Evolutionary conservation across 2,888 invertebrate genomes (phyloP), one percentile per base, ranked within the genome.

Genomic region (Nezara viridula): DNA sequence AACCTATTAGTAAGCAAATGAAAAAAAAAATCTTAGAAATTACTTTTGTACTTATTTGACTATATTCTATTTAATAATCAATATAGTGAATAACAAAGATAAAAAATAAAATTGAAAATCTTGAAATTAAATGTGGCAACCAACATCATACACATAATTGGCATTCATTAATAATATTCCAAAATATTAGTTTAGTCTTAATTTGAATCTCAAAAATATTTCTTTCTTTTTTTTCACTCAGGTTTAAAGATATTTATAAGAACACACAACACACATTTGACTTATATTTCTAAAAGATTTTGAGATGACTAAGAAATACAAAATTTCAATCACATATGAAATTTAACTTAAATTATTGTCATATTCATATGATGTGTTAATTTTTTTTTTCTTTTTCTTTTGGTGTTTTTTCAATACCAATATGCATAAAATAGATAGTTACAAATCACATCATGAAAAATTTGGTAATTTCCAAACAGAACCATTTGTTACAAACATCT

Each of bases 331-430:
- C 81, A 81, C 81, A 81, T 81, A 81, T 81, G 81, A 44, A 40
- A 81, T 81, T 37, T 81, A 81, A 47, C 81, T 44, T 81, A 77
- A 21, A 81, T 81, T 81, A 81, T 81, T 81, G 81, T 81, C 81
- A 81, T 81, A 3, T 44, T 81, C 81, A 81, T 81, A 47, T 81
- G 81, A 81, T 73, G 32, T 21, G 66, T 60, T 60, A 27, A 19
- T 19, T 32, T 32, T 32, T 27, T 73, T 73, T 60, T 55, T 12
- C 55, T 60, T n/a, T 55, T 55, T 21, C 5, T 55, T 21, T 55
- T 55, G 19, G 19, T 40, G 7, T 66, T 66, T 37, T 40, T n/a
- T n/a, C 24, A 44, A 40, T 44, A n/a, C 24, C 44, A 81, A 81
- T 81, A 47, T 81, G 14, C 44, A 81, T n/a, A 73, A 73, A 73